Evolutionary conservation across 2,888 invertebrate species (phyloP), one percentile per base, ranked within the genome.

Genomic region (Caenorhabditis sp.): DNA sequence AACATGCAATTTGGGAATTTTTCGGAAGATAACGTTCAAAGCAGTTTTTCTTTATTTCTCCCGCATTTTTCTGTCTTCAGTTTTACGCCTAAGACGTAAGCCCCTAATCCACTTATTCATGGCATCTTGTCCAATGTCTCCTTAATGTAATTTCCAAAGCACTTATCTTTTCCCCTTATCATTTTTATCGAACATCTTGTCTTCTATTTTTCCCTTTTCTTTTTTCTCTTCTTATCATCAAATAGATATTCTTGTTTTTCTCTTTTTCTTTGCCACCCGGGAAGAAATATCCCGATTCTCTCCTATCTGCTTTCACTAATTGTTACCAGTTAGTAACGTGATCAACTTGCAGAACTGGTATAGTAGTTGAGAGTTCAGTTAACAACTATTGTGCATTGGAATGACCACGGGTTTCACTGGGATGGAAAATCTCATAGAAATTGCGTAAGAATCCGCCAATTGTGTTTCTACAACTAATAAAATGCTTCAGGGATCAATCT

Each of bases 121-220:
- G 24, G 55, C 44, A 55, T 67, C 18, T 9, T 50, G 60, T 51
- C 50, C 51, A 51, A 56, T 70, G 51, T 60, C 37, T 50, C 56
- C 47, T 58, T 74, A 74, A 74, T 74, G 64, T 58, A 67, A 67
- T 76, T 67, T 68, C 60, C 67, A 76, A 67, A 53, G 53, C 67
- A 76, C 60, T 76, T 76, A 51, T 76, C 55, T 76, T 60, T 65
- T 76, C 67, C n/a, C 20, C 76, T 76, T 76, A 76, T 76, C 76
- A 67, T 53, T 67, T 65, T 61, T 76, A 61, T 76, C 67, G 74
- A 76, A 76, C 76, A 67, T 76, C 51, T 50, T 28, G 44, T 40
- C 47, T 26, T 20, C 15, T 44, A 22, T 5, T 32, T 32, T 9
- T 18, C 5, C 15, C 35, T 28, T 44, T 11, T 11, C n/a, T 24